Conservation (phyloP, 2,797 vertebrate species). For the Chelonia mydas region DNA sequence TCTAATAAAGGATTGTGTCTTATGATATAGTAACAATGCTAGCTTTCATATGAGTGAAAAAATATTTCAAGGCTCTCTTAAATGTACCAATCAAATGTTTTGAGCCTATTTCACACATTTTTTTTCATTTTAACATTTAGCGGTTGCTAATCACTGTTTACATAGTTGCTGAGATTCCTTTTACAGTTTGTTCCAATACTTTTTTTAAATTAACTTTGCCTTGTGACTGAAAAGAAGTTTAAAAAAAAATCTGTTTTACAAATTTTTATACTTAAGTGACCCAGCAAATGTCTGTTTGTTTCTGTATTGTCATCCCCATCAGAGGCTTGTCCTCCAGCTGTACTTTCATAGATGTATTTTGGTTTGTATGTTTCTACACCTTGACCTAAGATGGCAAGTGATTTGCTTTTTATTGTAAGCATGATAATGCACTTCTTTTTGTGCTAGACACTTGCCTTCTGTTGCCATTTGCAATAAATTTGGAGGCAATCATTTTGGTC, state of each 20-base stretch:
- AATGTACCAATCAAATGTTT: neutral
- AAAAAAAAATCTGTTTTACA: neutral
- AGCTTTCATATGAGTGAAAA: neutral
- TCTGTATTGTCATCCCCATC: neutral
- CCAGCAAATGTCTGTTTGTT: neutral
- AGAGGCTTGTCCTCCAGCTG: neutral
- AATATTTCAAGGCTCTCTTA: neutral
- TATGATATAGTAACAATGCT: neutral
- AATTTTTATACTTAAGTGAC: constrained; percentile 2
- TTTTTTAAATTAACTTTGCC: neutral
- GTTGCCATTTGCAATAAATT: neutral
- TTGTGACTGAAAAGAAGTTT: too few relatives aligned
- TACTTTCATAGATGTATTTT: constrained; percentile 1
- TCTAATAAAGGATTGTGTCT: neutral
- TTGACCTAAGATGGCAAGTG: constrained; percentile 11
- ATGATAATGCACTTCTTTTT: neutral
- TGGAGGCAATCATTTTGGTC: neutral
- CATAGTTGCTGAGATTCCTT: neutral
- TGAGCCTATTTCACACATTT: too few relatives aligned
- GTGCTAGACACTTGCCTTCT: neutral
- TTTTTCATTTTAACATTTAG: neutral
- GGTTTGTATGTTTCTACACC: constrained; percentile 15
- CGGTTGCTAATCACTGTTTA: neutral
- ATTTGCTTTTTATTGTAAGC: neutral
- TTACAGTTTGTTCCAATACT: neutral